Evolutionary conservation across 2,797 vertebrate species (phyloP).

Genomic region (Vespertilio murinus): DNA sequence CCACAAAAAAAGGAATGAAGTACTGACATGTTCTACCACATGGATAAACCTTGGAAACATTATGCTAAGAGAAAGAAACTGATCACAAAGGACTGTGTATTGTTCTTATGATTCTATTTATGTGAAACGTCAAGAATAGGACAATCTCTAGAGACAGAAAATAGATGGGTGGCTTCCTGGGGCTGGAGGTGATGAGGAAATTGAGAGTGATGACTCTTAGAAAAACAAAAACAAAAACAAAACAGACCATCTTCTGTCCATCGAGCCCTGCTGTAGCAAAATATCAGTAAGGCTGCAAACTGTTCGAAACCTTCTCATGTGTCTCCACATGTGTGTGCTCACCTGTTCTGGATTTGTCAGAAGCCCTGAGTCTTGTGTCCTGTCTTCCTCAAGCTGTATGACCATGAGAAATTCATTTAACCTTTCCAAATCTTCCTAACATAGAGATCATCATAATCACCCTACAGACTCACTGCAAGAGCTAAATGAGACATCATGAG

Average conservation of each 20-base stretch:
- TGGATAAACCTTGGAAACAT: not conserved
- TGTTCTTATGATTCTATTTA: not conserved
- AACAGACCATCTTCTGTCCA: not conserved
- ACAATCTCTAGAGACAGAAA: not conserved
- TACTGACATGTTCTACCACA: not conserved
- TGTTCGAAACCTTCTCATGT: not conserved
- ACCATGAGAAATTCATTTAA: not conserved
- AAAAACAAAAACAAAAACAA: not conserved
- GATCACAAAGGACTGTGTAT: not conserved
- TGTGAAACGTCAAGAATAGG: not conserved
- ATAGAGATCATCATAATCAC: not conserved
- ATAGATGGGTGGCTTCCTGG: not conserved
- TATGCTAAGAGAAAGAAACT: not conserved
- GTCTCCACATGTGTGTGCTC: not conserved
- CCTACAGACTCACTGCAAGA: not conserved
- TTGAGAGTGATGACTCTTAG: not conserved
- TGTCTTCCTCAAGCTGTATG: not conserved
- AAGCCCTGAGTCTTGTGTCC: not conserved
- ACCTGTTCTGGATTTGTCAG: not conserved
- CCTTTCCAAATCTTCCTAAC: conserved; percentile 13
- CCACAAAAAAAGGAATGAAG: not conserved
- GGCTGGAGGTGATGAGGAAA: not conserved
- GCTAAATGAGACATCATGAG: not conserved
- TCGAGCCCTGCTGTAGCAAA: not conserved
- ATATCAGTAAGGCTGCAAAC: not conserved